These are phyloP conservation scores for Tragelaphus buxtoni DNA, from an alignment of 2,113 vertebrate genomes.

Conservation along the genomic window DNA sequence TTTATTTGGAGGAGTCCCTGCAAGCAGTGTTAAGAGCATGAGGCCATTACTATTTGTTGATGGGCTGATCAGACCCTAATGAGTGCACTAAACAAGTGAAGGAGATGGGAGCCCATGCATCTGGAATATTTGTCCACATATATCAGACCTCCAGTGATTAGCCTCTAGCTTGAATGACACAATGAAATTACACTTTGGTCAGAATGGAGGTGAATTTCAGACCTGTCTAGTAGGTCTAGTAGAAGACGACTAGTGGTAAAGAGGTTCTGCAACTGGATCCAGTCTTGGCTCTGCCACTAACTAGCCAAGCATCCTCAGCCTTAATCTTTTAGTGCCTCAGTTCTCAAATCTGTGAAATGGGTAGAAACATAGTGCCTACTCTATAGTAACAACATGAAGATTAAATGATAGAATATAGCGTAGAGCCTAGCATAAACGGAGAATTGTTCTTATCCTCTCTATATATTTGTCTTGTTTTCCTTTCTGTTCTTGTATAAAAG, in stretches of 20 bases:
- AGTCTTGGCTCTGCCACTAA: neutral
- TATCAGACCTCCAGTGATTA: neutral
- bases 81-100: neutral
- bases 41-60: neutral
- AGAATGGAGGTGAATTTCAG: neutral
- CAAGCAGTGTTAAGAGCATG: neutral
- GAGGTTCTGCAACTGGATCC: neutral
- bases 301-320: neutral
- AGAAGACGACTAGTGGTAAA: neutral
- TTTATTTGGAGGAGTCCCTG: neutral
- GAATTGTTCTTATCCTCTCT: neutral
- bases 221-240: too few relatives aligned
- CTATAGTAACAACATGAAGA: neutral
- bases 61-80: neutral
- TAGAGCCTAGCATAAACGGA: neutral
- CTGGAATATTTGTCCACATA: neutral
- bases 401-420: neutral
- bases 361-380: neutral
- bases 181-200: neutral
- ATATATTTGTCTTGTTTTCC: neutral
- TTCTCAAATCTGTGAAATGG: neutral
- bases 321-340: neutral
- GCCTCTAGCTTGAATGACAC: neutral
- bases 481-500: conserved; percentile 5
- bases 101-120: fast-evolving